Evolutionary conservation across 1,140 invertebrate species (phyloP).

Genomic region (Calliphora vicina): DNA sequence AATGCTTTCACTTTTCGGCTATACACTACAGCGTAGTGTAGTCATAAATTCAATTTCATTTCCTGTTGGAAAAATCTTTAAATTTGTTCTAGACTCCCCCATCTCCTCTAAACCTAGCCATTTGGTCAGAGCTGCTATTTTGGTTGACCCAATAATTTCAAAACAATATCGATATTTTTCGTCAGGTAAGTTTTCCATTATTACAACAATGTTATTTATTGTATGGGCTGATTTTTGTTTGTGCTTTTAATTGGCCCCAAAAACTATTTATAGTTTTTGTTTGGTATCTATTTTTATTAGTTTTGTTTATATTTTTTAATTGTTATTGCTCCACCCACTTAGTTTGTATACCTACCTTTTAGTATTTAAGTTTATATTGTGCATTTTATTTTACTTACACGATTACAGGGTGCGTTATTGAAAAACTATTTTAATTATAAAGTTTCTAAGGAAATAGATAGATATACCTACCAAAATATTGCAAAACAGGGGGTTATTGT

Average conservation of each 20-base stretch:
- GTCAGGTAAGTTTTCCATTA: slow-evolving; percentile 8
- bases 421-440: too few species aligned
- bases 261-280: slow-evolving; percentile 20
- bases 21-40: background rate
- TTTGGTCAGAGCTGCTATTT: background rate
- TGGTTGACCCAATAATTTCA: background rate
- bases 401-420: too few species aligned
- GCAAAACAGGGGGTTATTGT: too few species aligned
- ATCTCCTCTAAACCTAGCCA: background rate
- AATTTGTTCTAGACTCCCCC: background rate
- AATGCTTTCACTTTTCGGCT: slow-evolving; percentile 30
- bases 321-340: slow-evolving; percentile 27
- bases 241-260: slow-evolving; percentile 1
- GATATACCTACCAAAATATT: too few species aligned
- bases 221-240: background rate
- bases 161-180: slow-evolving; percentile 16
- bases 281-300: background rate
- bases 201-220: background rate
- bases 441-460: too few species aligned
- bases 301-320: slow-evolving; percentile 27
- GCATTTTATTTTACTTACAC: background rate
- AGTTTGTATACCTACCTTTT: background rate
- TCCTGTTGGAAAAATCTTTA: slow-evolving; percentile 6
- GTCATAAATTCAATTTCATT: slow-evolving; percentile 8
- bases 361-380: background rate